Evolutionary conservation across 2,888 invertebrate genomes (phyloP), one percentile per base, ranked within the genome.

Genomic region (Scaptomyza polygonia): DNA sequence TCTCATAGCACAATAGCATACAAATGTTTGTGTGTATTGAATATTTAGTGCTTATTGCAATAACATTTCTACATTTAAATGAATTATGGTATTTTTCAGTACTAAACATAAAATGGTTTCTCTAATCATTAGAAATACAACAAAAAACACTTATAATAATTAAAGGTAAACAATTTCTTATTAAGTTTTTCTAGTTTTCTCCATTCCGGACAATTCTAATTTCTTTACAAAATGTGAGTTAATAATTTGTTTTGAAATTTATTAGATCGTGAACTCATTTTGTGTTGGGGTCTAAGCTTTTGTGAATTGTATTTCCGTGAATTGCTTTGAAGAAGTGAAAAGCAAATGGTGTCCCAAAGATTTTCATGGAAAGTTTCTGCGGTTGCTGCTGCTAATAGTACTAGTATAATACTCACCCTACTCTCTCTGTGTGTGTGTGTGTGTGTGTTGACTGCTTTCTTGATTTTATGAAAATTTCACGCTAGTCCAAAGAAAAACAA

Each of bases 391-490:
- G 25, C 25, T 25, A 25, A 25, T 25, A 25, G 5, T 25, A 25
- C 25, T 5, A 25, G 25, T 4, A 25, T 5, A 25, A 25, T 25
- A 25, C 25, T 25, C 25, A 25, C 5, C 25, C 25, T 25, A 25
- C 25, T 25, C 25, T 25, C 25, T 5, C 2, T 21, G 21, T 21
- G 21, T 3, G 2, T 21, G 21, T 21, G 25, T 25, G 25, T 25
- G 4, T 25, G 25, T 25, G 25, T 25, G 25, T 25, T 25, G 25
- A 25, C 5, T 5, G 25, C 25, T 25, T 75, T 74, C 73, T 74
- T 74, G 75, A 59, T 73, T 84, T 85, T 82, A 78, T 74, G 78
- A 86, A 86, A 79, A 80, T 87, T 85, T 86, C 80, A 85, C 84
- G 85, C 80, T 73, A 85, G 80, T 83, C 78, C 67, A 74, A 85